Evolutionary conservation across 1,140 invertebrate genomes (phyloP).

Genomic region (Aphelenchoides besseyi): DNA sequence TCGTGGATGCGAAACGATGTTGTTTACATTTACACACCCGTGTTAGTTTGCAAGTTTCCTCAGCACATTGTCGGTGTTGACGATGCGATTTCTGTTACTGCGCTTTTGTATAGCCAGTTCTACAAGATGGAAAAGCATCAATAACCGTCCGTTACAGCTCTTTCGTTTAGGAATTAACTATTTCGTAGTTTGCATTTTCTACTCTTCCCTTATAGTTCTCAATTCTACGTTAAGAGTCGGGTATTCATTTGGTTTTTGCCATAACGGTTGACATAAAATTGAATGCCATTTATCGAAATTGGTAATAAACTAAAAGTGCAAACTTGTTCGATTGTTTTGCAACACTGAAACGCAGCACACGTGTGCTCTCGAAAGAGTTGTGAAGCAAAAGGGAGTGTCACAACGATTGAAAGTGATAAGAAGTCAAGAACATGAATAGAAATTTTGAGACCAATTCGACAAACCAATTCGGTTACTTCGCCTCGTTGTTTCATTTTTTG

Average conservation of each 20-base stretch:
- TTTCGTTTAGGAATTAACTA: not conserved
- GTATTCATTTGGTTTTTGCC: not conserved
- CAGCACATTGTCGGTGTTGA: conserved; percentile 65
- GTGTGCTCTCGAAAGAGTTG: too few species aligned
- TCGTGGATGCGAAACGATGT: conserved; percentile 63
- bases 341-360: not conserved
- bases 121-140: conserved; percentile 47
- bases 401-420: too few species aligned
- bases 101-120: conserved; percentile 65
- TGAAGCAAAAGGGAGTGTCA: too few species aligned
- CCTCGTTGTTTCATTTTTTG: too few species aligned
- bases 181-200: not conserved
- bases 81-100: conserved; percentile 66
- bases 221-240: too few species aligned
- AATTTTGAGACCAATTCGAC: too few species aligned
- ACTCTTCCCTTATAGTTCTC: not conserved
- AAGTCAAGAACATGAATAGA: too few species aligned
- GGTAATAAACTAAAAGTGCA: not conserved
- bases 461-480: too few species aligned
- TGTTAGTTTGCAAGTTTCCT: conserved; percentile 66
- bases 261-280: not conserved
- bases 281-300: not conserved
- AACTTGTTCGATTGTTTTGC: not conserved
- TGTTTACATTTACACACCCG: conserved; percentile 66
- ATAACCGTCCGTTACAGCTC: too few species aligned